phyloP scores from a whole-genome alignment of 2,888 invertebrate genomes.

The Hydroisotoma schaefferi region DNA sequence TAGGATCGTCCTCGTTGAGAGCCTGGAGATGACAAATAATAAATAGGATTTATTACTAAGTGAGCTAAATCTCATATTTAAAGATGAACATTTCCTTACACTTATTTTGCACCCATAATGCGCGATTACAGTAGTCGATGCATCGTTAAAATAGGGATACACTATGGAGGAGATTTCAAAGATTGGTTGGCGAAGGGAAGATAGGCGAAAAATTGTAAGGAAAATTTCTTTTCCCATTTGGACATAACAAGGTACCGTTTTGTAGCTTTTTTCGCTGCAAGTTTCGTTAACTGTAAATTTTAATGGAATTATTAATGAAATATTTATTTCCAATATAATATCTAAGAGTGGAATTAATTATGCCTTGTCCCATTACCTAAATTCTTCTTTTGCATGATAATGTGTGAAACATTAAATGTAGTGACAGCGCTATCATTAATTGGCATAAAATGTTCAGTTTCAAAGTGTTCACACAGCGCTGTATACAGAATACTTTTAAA shows the following conservation, averaged over 20 bases:
- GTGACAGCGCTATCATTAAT: slow-evolving; percentile 13
- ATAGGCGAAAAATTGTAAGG: slow-evolving; percentile 33
- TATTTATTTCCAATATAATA: not conserved
- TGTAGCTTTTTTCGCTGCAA: slow-evolving; percentile 31
- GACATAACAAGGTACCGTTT: slow-evolving; percentile 23
- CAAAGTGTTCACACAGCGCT: slow-evolving; percentile 30
- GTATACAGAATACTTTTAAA: slow-evolving; percentile 27
- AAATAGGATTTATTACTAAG: not conserved
- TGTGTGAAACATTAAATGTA: slow-evolving; percentile 28
- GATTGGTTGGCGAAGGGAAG: slow-evolving; percentile 34
- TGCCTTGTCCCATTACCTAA: slow-evolving; percentile 6
- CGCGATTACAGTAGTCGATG: not conserved
- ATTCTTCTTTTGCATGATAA: slow-evolving; percentile 21
- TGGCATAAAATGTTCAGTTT: slow-evolving; percentile 21
- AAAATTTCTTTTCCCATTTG: slow-evolving; percentile 22
- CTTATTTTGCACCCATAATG: slow-evolving; percentile 23
- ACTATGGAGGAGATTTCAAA: slow-evolving; percentile 40
- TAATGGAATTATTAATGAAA: slow-evolving; percentile 1
- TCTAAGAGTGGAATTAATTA: not conserved
- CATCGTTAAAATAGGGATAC: slow-evolving; percentile 25
- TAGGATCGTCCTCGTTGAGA: slow-evolving; percentile 31
- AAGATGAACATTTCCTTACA: slow-evolving; percentile 16
- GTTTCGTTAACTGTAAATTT: slow-evolving; percentile 20
- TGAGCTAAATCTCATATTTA: not conserved
- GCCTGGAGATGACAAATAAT: slow-evolving; percentile 20